A percentile compares a stretch with the other conserved stretches of the same genome.
These are phyloP conservation scores for Rhinogobio ventralis DNA, from an alignment of 2,797 vertebrate species.

Conservation along the genomic window DNA sequence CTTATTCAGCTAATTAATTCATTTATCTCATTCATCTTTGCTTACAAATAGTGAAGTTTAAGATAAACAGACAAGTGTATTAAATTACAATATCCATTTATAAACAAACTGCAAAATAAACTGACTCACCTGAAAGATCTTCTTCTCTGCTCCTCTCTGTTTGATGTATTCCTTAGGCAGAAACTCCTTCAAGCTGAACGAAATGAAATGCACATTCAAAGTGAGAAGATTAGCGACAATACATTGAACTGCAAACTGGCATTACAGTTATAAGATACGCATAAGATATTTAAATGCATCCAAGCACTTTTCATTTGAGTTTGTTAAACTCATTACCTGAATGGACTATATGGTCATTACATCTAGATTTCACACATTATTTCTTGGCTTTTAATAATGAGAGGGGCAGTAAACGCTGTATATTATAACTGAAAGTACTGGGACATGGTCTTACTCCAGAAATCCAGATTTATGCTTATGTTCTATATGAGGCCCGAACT, in stretches of 20 bases:
- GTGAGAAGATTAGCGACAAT: not conserved
- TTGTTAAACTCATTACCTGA: not conserved
- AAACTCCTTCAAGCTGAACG: conserved; percentile 92
- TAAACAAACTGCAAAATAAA: not conserved
- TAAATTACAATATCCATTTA: not conserved
- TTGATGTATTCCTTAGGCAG: conserved; percentile 98
- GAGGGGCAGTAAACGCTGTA: not conserved
- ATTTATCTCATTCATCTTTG: not conserved
- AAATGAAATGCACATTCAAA: not conserved
- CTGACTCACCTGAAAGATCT: conserved; percentile 91
- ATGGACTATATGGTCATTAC: conserved; percentile 4
- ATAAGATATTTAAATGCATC: conserved; percentile 6
- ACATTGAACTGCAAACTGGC: not conserved
- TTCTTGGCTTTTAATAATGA: conserved; percentile 1
- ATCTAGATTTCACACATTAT: not conserved
- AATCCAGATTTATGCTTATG: conserved; percentile 98
- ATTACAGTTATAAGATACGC: not conserved
- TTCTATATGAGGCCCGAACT: conserved; percentile 95
- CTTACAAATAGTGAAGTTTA: not conserved
- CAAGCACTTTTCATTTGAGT: not conserved
- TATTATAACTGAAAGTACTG: not conserved
- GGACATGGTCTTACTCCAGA: conserved; percentile 86
- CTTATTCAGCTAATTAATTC: not conserved
- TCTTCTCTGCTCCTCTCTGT: conserved; percentile 94
- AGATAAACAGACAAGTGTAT: not conserved